A percentile compares a stretch with the other conserved stretches of the same genome.
Evolutionary conservation across 2,888 invertebrate species (phyloP).

Genomic region (Operophtera brumata): DNA sequence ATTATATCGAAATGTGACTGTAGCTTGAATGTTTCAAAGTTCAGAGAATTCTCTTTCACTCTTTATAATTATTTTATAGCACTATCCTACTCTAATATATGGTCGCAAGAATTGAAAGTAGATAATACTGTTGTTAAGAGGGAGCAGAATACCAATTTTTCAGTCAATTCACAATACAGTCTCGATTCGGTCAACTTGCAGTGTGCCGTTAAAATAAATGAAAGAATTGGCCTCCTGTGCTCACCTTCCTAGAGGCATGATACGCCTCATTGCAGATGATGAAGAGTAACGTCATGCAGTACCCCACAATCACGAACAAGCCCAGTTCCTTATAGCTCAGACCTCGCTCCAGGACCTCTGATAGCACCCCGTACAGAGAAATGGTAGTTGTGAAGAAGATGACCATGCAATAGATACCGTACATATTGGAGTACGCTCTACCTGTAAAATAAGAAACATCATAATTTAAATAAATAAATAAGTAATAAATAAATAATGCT

Average conservation of each 20-base stretch:
- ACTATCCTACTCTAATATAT: too few species aligned
- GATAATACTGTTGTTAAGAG: too few species aligned
- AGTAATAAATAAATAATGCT: too few species aligned
- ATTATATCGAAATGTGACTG: too few species aligned
- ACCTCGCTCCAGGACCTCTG: constrained; percentile 86
- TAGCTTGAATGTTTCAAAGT: too few species aligned
- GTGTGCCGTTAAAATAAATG: too few species aligned
- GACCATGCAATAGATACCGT: constrained; percentile 86
- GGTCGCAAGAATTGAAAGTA: too few species aligned
- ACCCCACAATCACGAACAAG: constrained; percentile 85
- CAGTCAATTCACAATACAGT: too few species aligned
- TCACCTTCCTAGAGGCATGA: constrained; percentile 83
- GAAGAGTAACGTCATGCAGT: constrained; percentile 85
- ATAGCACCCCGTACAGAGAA: constrained; percentile 85
- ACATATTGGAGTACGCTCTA: constrained; percentile 88
- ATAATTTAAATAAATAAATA: background rate
- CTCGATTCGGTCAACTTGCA: too few species aligned
- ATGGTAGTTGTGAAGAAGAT: constrained; percentile 88
- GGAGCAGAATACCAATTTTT: too few species aligned
- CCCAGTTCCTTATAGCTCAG: constrained; percentile 87
- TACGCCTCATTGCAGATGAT: constrained; percentile 88
- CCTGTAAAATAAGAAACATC: constrained; percentile 48
- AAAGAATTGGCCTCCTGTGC: constrained; percentile 21
- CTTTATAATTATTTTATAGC: too few species aligned
- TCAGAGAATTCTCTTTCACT: too few species aligned